phyloP scores from a whole-genome alignment of 1,140 invertebrate species.

The Heliconius himera region DNA sequence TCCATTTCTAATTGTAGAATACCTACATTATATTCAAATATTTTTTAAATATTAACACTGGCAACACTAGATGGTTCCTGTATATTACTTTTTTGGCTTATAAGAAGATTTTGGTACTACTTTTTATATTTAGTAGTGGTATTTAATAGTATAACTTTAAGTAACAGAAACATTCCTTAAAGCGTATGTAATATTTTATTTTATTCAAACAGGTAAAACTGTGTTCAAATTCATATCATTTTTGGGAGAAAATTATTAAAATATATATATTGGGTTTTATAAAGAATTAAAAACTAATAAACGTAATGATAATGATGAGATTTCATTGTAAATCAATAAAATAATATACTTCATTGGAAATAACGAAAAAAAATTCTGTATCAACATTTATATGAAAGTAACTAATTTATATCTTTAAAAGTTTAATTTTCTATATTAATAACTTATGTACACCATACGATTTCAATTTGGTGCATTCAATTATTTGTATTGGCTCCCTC shows the following conservation, averaged over 20 bases:
- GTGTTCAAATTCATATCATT: slow-evolving; percentile 2
- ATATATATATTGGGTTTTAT: background rate
- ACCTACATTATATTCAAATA: background rate
- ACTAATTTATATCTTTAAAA: no score
- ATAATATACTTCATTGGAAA: no score
- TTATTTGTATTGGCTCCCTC: no score
- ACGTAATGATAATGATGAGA: background rate
- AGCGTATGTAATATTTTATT: background rate
- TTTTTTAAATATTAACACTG: background rate
- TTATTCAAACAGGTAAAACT: background rate
- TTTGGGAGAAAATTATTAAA: background rate
- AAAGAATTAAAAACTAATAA: background rate
- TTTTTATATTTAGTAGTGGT: background rate
- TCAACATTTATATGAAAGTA: no score
- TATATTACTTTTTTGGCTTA: background rate
- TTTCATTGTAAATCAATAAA: background rate
- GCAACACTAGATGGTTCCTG: slow-evolving; percentile 7
- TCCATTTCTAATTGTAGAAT: background rate
- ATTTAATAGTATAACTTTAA: background rate
- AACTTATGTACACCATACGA: no score
- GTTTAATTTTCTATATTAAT: no score
- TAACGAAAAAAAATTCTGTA: no score
- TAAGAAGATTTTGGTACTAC: slow-evolving; percentile 4
- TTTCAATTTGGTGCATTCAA: no score
- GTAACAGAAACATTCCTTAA: background rate